Evolutionary conservation across 23 tunicate genomes (phyloP), one percentile per base, ranked within the genome.

Genomic region (Halocynthia roretzi): DNA sequence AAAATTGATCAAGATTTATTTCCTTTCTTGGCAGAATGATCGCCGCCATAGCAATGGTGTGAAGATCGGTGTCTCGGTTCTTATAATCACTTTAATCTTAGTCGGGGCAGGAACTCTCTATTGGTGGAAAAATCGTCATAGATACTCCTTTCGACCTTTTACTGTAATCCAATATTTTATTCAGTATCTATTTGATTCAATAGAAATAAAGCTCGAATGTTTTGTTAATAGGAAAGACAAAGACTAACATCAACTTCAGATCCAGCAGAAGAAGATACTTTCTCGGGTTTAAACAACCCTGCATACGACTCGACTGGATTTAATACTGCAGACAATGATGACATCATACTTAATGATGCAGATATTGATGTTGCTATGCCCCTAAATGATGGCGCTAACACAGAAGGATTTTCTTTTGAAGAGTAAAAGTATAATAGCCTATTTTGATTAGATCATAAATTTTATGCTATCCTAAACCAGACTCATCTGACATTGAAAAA

Each of bases 221-320:
- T 58, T 58, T 58, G 15, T n/a, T 58, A 14, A 58, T 58, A 65
- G 70, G 70, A 65, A 65, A 40, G 70, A 15, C 70, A 65, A 48
- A 40, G 70, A 9, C 19, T 65, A 48, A 65, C 70, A 65, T 31
- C 44, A 31, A 31, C 44, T 31, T 65, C 70, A 65, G 70, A 65
- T 15, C 70, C 70, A 65, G 31, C 52, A 7, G 84, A 69, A 14
- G 72, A 48, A 7, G 82, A 80, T 7, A 69, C 44, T 31, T 67
- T 67, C 31, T 40, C 60, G 8, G 78, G 78, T 12, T 74, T 88
- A 76, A 67, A 56, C 54, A 89, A 89, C 73, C 96, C 96, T 6
- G 85, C 88, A 14, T 89, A 89, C 67, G 96, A 84, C 48, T 89
- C 96, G 49, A 89, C 96, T 14, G 85, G 81, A 9, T 89, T 89